Base-by-base conservation (phyloP, 2,888 invertebrate species). In the Yponomeuta malinellus region DNA sequence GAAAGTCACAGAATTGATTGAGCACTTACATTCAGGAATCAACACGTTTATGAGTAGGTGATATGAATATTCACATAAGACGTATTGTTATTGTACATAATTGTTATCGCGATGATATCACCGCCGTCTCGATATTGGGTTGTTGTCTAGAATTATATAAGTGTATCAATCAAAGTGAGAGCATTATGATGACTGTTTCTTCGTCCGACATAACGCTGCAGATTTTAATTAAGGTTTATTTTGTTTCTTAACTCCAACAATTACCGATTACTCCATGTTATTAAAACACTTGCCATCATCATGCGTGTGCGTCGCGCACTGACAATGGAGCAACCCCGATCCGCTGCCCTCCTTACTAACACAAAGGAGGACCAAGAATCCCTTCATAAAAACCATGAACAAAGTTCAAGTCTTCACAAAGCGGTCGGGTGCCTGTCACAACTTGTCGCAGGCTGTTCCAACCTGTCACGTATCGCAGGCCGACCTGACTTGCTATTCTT, bases 361-460 rank as follows among this genome's bases (percentile, higher is more conserved):
- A 59, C 52, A 59, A 59, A 59, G 52, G 52, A 59, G 15, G 15
- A 2, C 52, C 15, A 59, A 59, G 52, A 59, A 59, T 59, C 43
- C 43, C 43, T 59, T 59, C 52, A 59, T 15, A 59, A 59, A 59
- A 59, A 59, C 52, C 52, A 59, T 37, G 12, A 64, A 67, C 67
- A 67, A 67, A n/a, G 37, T 2, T 10, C 12, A 15, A 3, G 37
- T n/a, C 67, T n/a, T 33, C 15, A 8, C 33, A 15, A 67, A 67
- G 31, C 15, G 31, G n/a, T 29, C 67, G 67, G 33, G 67, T 37
- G 29, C n/a, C 67, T 67, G 67, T 67, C 67, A 67, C 67, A 67
- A 67, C 67, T 67, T 67, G 67, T 67, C 15, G n/a, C 67, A 66
- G 31, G 10, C 37, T 67, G 43, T 43, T 15, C 15, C 64, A 64